Conservation (phyloP, 2,797 vertebrate genomes). For the Gymnopithys bicolor region DNA sequence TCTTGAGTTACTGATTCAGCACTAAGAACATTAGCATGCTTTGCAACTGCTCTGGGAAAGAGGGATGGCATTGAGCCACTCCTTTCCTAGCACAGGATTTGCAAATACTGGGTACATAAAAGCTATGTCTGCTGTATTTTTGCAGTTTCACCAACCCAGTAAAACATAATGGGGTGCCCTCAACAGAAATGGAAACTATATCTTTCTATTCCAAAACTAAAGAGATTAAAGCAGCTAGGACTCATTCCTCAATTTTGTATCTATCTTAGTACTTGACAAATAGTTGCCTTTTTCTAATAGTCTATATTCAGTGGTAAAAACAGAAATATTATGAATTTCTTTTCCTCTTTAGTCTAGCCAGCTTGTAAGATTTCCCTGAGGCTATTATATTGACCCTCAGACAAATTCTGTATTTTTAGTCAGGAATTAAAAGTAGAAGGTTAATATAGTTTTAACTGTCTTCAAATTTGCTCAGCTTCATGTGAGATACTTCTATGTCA, state of each 20-base stretch:
- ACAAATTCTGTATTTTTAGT: background rate
- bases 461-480: background rate
- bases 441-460: background rate
- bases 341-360: background rate
- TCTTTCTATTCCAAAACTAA: background rate
- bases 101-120: background rate
- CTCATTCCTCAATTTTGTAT: background rate
- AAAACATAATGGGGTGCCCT: background rate
- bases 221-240: background rate
- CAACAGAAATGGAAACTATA: background rate
- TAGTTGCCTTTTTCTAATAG: background rate
- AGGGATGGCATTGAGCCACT: background rate
- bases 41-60: background rate
- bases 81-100: background rate
- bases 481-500: background rate
- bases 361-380: background rate
- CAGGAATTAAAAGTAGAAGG: background rate
- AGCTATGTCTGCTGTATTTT: background rate
- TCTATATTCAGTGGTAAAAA: background rate
- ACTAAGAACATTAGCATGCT: background rate
- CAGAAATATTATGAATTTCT: background rate
- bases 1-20: constrained; percentile 2
- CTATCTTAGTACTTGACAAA: background rate
- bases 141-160: background rate
- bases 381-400: background rate